These are phyloP conservation scores for Taphrorychus bicolor DNA, from an alignment of 2,888 invertebrate species.

Conservation along the genomic window DNA sequence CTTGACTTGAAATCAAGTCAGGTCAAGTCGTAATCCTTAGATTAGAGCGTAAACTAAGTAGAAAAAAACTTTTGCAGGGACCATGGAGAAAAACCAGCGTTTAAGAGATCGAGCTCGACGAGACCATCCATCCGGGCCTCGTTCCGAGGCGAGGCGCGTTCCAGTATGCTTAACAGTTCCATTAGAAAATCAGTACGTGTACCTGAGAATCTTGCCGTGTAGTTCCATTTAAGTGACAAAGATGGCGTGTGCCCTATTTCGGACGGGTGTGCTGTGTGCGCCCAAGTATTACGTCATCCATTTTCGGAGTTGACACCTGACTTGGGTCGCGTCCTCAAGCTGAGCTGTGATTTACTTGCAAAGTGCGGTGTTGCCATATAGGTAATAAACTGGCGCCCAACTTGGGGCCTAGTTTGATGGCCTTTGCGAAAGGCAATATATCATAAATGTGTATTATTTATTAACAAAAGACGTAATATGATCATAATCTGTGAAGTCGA, in stretches of 20 bases:
- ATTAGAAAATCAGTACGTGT: slow-evolving; percentile 57
- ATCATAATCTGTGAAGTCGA: too few species aligned
- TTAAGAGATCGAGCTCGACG: slow-evolving; percentile 40
- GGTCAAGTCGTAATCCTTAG: too few species aligned
- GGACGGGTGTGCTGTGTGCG: neutral
- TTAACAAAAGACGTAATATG: too few species aligned
- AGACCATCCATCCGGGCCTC: slow-evolving; percentile 66
- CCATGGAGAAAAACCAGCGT: slow-evolving; percentile 14
- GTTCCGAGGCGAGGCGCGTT: slow-evolving; percentile 69
- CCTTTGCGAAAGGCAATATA: neutral
- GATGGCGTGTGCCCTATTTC: neutral
- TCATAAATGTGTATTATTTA: neutral
- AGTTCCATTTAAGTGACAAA: neutral
- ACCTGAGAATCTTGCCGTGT: slow-evolving; percentile 46
- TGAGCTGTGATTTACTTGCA: neutral
- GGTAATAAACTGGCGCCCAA: neutral
- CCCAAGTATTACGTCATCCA: neutral
- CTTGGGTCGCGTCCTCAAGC: neutral
- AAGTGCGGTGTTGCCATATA: neutral
- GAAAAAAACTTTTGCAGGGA: slow-evolving; percentile 14
- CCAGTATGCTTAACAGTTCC: slow-evolving; percentile 65
- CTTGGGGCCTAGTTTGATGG: neutral
- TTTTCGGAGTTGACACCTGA: neutral
- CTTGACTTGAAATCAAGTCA: too few species aligned
- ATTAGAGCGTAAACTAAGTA: too few species aligned